Percentiles rank a stretch among this genome's conserved stretches.
Evolutionary conservation across 2,797 vertebrate genomes (phyloP).

Genomic region (Cygnus olor): DNA sequence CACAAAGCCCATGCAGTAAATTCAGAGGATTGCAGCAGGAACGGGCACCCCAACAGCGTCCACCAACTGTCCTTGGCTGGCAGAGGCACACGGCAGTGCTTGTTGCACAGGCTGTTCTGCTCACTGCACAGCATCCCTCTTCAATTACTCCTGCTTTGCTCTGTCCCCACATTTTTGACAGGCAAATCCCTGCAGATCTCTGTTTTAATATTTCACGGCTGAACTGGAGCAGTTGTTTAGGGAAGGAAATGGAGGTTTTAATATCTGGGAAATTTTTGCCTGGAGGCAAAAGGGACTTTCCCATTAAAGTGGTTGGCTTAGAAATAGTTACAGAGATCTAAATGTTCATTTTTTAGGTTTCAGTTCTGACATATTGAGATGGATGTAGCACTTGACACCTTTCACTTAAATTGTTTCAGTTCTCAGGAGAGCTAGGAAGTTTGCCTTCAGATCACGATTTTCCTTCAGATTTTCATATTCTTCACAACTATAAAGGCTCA

Average conservation of each 20-base stretch:
- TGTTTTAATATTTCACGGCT: neutral
- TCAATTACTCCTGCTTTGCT: neutral
- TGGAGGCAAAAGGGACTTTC: neutral
- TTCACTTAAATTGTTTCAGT: neutral
- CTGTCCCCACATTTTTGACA: neutral
- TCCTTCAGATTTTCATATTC: neutral
- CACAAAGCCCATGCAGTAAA: neutral
- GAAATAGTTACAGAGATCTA: neutral
- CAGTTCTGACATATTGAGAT: neutral
- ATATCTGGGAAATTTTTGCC: neutral
- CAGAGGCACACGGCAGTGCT: neutral
- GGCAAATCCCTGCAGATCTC: neutral
- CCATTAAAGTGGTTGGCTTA: neutral
- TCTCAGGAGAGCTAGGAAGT: neutral
- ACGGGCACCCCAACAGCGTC: neutral
- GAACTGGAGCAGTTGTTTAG: neutral
- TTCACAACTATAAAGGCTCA: neutral
- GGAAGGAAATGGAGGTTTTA: neutral
- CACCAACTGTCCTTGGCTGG: neutral
- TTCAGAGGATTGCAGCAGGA: neutral
- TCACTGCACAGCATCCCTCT: accelerated
- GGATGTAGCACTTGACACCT: neutral
- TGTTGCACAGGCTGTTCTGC: accelerated
- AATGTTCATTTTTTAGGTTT: neutral
- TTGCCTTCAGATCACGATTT: neutral